Evolutionary conservation across 2,888 invertebrate species (phyloP), one percentile per base, ranked within the genome.

Genomic region (Oegoconia quadripuncta): DNA sequence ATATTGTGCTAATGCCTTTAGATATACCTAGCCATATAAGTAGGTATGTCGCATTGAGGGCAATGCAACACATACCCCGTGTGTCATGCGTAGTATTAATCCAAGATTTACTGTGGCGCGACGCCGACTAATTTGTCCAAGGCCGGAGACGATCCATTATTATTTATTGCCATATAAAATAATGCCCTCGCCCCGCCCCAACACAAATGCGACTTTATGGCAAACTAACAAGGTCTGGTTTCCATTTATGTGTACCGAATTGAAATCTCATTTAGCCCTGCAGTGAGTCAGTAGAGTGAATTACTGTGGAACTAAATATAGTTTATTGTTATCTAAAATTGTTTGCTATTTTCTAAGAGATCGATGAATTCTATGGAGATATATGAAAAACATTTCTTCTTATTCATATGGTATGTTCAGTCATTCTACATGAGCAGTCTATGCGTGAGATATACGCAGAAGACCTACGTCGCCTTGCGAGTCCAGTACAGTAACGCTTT

Each of bases 131-230:
- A 83, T 78, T 78, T 74, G 70, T 58, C 74, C 79, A 86, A 86
- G 83, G 83, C 74, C 80, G 68, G 62, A 66, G 77, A 78, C 72
- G 78, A 78, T 74, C 79, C 82, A 81, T 80, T 82, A 82, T 83
- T 82, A 83, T 84, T 84, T 84, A 82, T 82, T 78, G 63, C 80
- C 74, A 61, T 79, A 79, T 77, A 72, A 72, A 75, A 74, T 67
- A 55, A 62, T 65, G 55, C 54, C 50, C 55, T 52, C 18, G 11
- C 27, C 15, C 15, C 9, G 44, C 42, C 44, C 39, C 35, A 41
- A 36, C 35, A 37, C 13, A 68, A 60, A 61, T 41, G 25, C 44
- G 42, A 64, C 73, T 61, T 62, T 79, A 73, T 46, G 34, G 22
- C 40, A 1, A 17, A 22, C n/a, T 3, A 11, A 37, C 65, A 74